Conservation (phyloP, 2,888 invertebrate species). For the Agrochola macilenta region DNA sequence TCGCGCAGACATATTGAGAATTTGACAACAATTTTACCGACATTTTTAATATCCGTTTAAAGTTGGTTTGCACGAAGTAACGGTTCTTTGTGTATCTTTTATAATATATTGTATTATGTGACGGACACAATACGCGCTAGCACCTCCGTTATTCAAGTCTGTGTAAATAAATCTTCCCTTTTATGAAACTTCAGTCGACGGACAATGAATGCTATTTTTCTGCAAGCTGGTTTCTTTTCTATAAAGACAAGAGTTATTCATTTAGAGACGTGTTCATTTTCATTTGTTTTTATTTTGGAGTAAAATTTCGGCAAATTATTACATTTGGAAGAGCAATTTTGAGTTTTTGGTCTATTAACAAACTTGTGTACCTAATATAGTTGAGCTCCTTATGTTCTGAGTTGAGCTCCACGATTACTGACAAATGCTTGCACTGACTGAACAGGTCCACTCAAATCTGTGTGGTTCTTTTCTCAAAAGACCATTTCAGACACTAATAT, state of each 20-base stretch:
- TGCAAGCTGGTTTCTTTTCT: constrained; percentile 20
- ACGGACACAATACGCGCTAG: constrained; percentile 51
- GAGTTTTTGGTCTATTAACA: neutral
- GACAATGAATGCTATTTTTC: constrained; percentile 30
- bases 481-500: too few species aligned
- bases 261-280: neutral
- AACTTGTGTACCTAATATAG: neutral
- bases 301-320: neutral
- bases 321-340: neutral
- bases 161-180: constrained; percentile 58
- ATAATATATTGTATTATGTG: constrained; percentile 39
- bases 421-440: too few species aligned
- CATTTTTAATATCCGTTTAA: constrained; percentile 66
- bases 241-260: constrained; percentile 1
- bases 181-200: constrained; percentile 38
- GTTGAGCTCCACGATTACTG: too few species aligned
- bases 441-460: too few species aligned
- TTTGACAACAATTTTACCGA: constrained; percentile 51
- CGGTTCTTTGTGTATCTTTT: constrained; percentile 47
- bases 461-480: too few species aligned
- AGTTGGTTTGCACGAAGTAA: constrained; percentile 49
- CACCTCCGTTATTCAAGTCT: constrained; percentile 41
- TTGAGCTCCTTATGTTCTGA: too few species aligned
- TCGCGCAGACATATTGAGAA: constrained; percentile 44
- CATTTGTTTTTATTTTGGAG: neutral